Percentiles rank a stretch among this genome's conserved stretches.
These are phyloP conservation scores for Orthonevra nobilis DNA, from an alignment of 2,888 invertebrate genomes.

Conservation along the genomic window DNA sequence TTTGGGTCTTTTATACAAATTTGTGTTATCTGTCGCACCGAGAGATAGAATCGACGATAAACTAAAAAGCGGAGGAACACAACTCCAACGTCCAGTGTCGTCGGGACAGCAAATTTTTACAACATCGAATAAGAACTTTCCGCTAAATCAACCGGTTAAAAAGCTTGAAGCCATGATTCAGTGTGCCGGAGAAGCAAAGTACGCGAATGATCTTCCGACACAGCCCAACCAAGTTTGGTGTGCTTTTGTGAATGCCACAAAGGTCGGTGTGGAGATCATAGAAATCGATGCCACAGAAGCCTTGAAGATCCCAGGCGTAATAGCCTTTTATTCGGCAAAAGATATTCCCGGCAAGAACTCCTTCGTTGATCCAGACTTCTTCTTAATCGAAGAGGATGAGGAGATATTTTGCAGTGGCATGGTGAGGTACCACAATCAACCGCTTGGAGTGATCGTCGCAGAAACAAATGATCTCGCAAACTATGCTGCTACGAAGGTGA, in stretches of 20 bases:
- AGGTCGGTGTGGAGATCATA: slow-evolving; percentile 82
- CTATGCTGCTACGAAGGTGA: slow-evolving; percentile 82
- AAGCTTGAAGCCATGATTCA: slow-evolving; percentile 87
- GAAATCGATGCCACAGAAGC: slow-evolving; percentile 83
- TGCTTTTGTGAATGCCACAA: slow-evolving; percentile 84
- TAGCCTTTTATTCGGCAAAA: slow-evolving; percentile 83
- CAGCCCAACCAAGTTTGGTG: slow-evolving; percentile 84
- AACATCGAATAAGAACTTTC: slow-evolving; percentile 86
- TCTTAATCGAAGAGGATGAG: slow-evolving; percentile 77
- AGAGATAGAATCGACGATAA: slow-evolving; percentile 80
- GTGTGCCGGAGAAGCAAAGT: slow-evolving; percentile 88
- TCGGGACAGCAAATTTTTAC: slow-evolving; percentile 86
- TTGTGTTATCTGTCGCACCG: slow-evolving; percentile 82
- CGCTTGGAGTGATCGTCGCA: slow-evolving; percentile 88
- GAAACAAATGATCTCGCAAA: slow-evolving; percentile 82
- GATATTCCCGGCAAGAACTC: slow-evolving; percentile 86
- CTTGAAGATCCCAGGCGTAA: slow-evolving; percentile 84
- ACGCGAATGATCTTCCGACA: slow-evolving; percentile 87
- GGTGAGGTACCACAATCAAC: slow-evolving; percentile 85
- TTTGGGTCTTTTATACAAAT: slow-evolving; percentile 90
- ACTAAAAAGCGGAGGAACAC: slow-evolving; percentile 82
- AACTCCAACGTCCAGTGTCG: slow-evolving; percentile 84
- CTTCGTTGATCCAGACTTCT: slow-evolving; percentile 73
- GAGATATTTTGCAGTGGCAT: slow-evolving; percentile 76
- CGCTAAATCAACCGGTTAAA: slow-evolving; percentile 86